Conservation (phyloP, 2,797 vertebrate species). For the Micrastur ruficollis region DNA sequence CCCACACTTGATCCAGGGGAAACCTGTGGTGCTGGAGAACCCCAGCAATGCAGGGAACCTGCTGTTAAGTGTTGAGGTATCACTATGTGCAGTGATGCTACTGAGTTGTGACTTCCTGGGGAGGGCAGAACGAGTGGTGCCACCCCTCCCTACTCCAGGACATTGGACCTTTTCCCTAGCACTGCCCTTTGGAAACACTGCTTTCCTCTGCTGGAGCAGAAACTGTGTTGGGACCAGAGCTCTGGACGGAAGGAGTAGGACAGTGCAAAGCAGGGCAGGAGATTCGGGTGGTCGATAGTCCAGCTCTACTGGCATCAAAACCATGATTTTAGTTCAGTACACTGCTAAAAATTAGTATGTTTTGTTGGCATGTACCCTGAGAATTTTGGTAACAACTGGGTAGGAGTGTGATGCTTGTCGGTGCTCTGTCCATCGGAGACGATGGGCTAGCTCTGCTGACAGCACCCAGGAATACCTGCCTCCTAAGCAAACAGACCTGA, state of each 20-base stretch:
- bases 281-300: not conserved
- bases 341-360: not conserved
- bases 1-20: not conserved
- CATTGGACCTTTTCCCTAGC: not conserved
- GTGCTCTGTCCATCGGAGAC: not conserved
- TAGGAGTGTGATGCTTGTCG: fast-evolving
- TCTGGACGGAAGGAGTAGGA: not conserved
- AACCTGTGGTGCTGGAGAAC: not conserved
- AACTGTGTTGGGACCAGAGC: not conserved
- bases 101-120: not conserved
- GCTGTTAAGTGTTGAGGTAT: not conserved
- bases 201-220: not conserved
- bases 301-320: not conserved
- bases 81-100: not conserved
- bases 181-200: not conserved
- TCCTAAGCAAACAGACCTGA: not conserved
- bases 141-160: not conserved
- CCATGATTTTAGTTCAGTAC: not conserved
- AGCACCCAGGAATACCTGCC: not conserved
- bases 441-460: not conserved
- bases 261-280: not conserved
- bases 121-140: not conserved
- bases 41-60: not conserved
- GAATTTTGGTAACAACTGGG: not conserved
- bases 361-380: not conserved